These are phyloP conservation scores for Andrena dorsata DNA, from an alignment of 2,888 invertebrate genomes.

Conservation along the genomic window DNA sequence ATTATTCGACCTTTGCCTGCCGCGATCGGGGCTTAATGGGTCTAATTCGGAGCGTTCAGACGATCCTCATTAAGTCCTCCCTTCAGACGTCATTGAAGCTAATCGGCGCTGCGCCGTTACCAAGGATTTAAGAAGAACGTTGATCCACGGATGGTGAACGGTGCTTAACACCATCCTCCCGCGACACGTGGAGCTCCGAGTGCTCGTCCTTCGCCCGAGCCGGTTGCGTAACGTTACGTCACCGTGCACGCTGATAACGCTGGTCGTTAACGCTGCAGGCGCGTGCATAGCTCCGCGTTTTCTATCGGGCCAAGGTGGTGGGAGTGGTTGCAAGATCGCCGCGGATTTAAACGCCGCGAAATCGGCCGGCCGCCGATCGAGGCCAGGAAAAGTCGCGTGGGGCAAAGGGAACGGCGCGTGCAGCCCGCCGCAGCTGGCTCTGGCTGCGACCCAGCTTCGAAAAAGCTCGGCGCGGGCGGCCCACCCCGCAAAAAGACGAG, in stretches of 20 bases:
- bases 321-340: neutral
- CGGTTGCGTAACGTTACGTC: constrained; percentile 64
- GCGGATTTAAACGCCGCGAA: constrained; percentile 27
- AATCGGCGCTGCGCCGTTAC: neutral
- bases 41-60: constrained; percentile 36
- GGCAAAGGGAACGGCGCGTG: neutral
- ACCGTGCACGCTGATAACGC: constrained; percentile 48
- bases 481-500: neutral
- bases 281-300: constrained; percentile 24
- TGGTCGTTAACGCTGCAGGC: constrained; percentile 30
- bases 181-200: constrained; percentile 6
- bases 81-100: constrained; percentile 6
- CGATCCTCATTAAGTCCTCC: constrained; percentile 18
- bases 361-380: constrained; percentile 2
- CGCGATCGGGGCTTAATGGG: neutral
- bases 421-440: neutral
- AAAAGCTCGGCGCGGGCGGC: neutral
- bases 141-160: neutral
- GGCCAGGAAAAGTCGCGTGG: neutral
- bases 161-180: neutral
- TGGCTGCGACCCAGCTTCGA: neutral
- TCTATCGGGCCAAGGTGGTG: neutral
- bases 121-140: neutral
- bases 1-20: constrained; percentile 8
- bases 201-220: constrained; percentile 51